phyloP scores from a whole-genome alignment of 64 coral and sea anemone genomes.

The Stylophora pistillata region DNA sequence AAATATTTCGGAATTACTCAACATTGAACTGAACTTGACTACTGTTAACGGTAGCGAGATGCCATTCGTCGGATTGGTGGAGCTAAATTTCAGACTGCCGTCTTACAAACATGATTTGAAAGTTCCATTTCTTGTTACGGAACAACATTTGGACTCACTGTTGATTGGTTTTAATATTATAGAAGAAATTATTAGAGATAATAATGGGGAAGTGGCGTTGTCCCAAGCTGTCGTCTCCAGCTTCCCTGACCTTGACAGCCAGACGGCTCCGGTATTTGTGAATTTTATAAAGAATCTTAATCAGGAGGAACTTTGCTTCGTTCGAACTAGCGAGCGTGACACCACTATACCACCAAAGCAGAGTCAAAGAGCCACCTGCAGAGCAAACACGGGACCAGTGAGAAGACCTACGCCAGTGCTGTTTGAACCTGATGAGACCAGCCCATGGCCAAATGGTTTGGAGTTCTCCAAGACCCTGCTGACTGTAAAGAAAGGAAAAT shows the following conservation, averaged over 20 bases:
- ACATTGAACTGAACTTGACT: constrained; percentile 24
- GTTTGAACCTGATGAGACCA: constrained; percentile 62
- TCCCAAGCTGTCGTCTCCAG: constrained; percentile 14
- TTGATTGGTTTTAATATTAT: constrained; percentile 75
- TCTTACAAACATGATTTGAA: constrained; percentile 17
- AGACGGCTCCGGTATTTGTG: constrained; percentile 46
- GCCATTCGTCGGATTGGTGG: constrained; percentile 28
- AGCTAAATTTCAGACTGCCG: constrained; percentile 53
- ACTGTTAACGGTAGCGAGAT: constrained; percentile 47
- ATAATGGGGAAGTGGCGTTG: constrained; percentile 10
- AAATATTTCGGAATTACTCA: constrained; percentile 28
- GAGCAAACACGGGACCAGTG: constrained; percentile 61
- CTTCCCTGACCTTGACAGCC: constrained; percentile 24
- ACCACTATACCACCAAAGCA: constrained; percentile 57
- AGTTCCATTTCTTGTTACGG: constrained; percentile 63
- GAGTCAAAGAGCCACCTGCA: constrained; percentile 40
- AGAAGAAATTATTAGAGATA: constrained; percentile 40
- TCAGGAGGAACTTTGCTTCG: constrained; percentile 54
- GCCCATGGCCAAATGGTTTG: constrained; percentile 63
- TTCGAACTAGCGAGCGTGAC: constrained; percentile 65
- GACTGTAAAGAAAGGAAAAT: constrained; percentile 56
- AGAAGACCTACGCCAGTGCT: constrained; percentile 35
- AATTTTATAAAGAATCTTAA: constrained; percentile 58
- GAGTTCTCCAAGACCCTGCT: constrained; percentile 59
- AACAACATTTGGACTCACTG: constrained; percentile 41